Evolutionary conservation across 2,888 invertebrate species (phyloP), one percentile per base, ranked within the genome.

Genomic region (Tolmerus cingulatus): DNA sequence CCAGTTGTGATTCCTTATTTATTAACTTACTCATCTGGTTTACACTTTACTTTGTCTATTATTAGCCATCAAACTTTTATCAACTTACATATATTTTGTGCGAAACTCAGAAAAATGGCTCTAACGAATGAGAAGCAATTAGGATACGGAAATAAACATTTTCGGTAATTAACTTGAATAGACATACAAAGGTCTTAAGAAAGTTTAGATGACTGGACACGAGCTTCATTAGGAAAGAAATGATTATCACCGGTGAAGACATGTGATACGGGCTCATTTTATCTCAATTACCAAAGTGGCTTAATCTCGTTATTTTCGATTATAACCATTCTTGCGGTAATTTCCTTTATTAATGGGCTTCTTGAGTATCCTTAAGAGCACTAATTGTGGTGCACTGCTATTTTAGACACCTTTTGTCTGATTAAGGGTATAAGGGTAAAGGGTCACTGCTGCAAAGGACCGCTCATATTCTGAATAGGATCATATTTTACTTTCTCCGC

Each of bases 211-310:
- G 57, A 19, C 40, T 84, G 23, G 37, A 57, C 66, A 37, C 23
- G 23, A 19, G 9, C 66, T 8, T 84, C 57, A 66, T 66, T 84
- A 34, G 27, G 12, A 14, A 12, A 19, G 7, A 7, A 84, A 66
- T 40, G 66, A 84, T 84, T 34, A 66, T 84, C 40, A 66, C 12
- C n/a, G 19, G 66, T n/a, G 7, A 19, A 14, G 51, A 51, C 79
- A 84, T 84, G n/a, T 66, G 57, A 85, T 34, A 85, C 85, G 74
- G 82, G 30, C 85, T 84, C 85, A 85, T 74, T 85, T 85, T 74
- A 74, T 85, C 74, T 74, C 85, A 74, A 85, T 85, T 85, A 85
- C 74, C 46, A 30, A 43, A 85, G 74, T 85, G 74, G 19, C 85
- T 85, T 85, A 85, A 85, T 85, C 37, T 46, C 30, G 46, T 85